Base-by-base conservation (phyloP, 2,113 vertebrate genomes). In the Ahaetulla prasina region DNA sequence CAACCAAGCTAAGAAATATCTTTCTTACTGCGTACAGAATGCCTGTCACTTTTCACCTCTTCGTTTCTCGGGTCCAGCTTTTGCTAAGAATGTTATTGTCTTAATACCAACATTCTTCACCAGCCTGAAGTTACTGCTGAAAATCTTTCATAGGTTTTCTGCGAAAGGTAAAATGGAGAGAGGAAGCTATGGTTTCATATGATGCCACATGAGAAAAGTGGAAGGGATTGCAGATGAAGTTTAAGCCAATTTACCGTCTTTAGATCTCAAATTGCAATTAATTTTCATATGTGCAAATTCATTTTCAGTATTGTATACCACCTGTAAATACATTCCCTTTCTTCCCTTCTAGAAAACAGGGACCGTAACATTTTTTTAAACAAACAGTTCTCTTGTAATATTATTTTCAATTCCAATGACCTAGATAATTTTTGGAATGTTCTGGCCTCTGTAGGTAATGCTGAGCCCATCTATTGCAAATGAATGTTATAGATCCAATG, bases 321-420 rank as follows among this genome's bases (percentile, higher is more conserved):
- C 12, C 18, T 47, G 0, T 86, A n/a, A 47, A 49, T n/a, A 30
- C 54, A 91, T 27, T 43, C 11, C 25, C 6, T 35, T 55, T 16
- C 39, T 30, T 16, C 9, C 49, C 9, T 85, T 85, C 11, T 35
- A 23, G 30, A 57, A 89, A 30, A n/a, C 45, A 85, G 23, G 16
- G 20, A 27, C n/a, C 16, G 8, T 52, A 27, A 52, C 20, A 30
- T 1, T 63, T 35, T 80, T 80, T 80, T 4, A 80, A 54, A 45
- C 27, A 14, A 47, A 89, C 6, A 49, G 23, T 49, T 43, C 16
- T 22, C 50, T 1, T 10, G 80, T 95, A 25, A 35, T 22, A 22
- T 50, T 55, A 84, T 30, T 94, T 95, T 53, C 91, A 92, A 92
- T 93, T 94, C 93, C 87, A 95, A 2, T 4, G 92, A 87, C 50